phyloP scores from a whole-genome alignment of 2,113 vertebrate species.

The Syrrhaptes paradoxus region DNA sequence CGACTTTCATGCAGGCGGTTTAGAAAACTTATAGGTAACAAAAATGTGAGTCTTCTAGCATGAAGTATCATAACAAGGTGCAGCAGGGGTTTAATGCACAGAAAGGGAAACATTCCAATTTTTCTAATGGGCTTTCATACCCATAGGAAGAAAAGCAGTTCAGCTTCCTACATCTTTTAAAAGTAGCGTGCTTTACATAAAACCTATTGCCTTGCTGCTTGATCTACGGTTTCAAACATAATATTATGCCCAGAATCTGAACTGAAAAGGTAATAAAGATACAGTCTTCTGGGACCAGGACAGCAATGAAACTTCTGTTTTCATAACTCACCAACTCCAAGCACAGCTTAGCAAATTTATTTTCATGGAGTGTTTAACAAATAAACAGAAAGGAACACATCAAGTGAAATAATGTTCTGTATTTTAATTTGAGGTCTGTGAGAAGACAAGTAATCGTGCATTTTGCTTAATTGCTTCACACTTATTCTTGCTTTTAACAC shows the following conservation, averaged over 20 bases:
- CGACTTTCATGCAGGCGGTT: slow-evolving; percentile 29
- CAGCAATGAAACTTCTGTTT: slow-evolving; percentile 67
- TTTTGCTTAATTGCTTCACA: slow-evolving; percentile 75
- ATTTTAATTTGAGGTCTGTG: background rate
- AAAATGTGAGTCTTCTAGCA: slow-evolving; percentile 13
- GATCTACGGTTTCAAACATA: slow-evolving; percentile 69
- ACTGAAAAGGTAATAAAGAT: slow-evolving; percentile 63
- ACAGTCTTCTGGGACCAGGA: slow-evolving; percentile 46
- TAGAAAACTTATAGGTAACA: slow-evolving; percentile 21
- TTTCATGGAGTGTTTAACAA: slow-evolving; percentile 58
- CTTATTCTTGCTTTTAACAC: slow-evolving; percentile 58
- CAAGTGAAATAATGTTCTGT: slow-evolving; percentile 49
- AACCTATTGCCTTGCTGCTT: slow-evolving; percentile 61
- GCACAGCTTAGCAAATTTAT: slow-evolving; percentile 59
- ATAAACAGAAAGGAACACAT: slow-evolving; percentile 43
- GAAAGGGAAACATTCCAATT: slow-evolving; percentile 50
- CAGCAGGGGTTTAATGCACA: slow-evolving; percentile 32
- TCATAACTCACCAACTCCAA: slow-evolving; percentile 58
- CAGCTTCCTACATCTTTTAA: slow-evolving; percentile 68
- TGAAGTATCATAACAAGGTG: slow-evolving; percentile 35
- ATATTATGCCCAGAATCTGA: slow-evolving; percentile 59
- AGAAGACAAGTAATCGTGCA: slow-evolving; percentile 62
- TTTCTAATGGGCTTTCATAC: slow-evolving; percentile 64
- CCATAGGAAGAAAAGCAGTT: slow-evolving; percentile 58
- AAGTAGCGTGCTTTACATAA: slow-evolving; percentile 53